Evolutionary conservation across 2,888 invertebrate genomes (phyloP).

Genomic region (Catocala fraxini): DNA sequence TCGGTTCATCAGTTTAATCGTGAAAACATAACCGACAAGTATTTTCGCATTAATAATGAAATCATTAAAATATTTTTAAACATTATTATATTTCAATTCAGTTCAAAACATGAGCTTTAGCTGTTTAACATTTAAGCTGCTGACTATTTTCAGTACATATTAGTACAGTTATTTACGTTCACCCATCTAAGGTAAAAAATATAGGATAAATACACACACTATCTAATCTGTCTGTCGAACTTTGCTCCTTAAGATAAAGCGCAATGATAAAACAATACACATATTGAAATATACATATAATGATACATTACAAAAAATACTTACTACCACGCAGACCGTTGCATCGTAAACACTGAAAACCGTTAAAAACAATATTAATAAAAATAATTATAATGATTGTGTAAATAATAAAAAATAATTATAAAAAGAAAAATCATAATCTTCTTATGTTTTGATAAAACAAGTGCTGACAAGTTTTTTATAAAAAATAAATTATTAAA

Average conservation of each 20-base stretch:
- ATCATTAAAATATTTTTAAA: too few relatives aligned
- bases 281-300: conserved; percentile 34
- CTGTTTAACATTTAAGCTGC: too few relatives aligned
- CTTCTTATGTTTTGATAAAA: neutral
- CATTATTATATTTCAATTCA: too few relatives aligned
- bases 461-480: neutral
- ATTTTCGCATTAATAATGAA: too few relatives aligned
- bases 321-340: conserved; percentile 38
- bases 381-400: neutral
- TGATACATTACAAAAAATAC: conserved; percentile 34
- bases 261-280: conserved; percentile 42
- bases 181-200: conserved; percentile 27
- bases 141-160: neutral
- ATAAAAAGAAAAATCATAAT: neutral
- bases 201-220: conserved; percentile 28
- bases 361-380: neutral
- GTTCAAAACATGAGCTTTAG: too few relatives aligned
- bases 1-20: too few relatives aligned
- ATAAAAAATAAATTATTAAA: conserved; percentile 4
- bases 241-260: conserved; percentile 47
- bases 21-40: too few relatives aligned
- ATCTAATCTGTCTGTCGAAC: conserved; percentile 48
- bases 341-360: conserved; percentile 14
- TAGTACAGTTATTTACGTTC: neutral
- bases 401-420: neutral